These are phyloP conservation scores for Ceyx melanurus DNA, from an alignment of 2,113 vertebrate genomes.

Conservation along the genomic window DNA sequence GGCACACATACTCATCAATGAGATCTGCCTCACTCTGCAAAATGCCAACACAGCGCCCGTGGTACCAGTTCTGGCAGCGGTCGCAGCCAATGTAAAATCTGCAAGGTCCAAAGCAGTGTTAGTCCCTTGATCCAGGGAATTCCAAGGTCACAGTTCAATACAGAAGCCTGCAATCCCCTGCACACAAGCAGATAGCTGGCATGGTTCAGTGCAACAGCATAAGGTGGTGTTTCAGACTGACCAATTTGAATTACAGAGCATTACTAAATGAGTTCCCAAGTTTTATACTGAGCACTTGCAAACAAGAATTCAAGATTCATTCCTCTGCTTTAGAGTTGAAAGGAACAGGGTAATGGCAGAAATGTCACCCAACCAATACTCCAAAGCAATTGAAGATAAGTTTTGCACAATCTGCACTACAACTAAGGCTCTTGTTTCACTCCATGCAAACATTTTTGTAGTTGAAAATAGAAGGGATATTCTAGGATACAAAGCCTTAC, in stretches of 20 bases:
- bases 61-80: conserved; percentile 99
- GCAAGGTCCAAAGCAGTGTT: conserved; percentile 62
- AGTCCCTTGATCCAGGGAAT: background rate
- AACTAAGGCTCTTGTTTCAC: conserved; percentile 16
- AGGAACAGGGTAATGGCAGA: conserved; percentile 52
- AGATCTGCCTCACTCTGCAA: conserved; percentile 96
- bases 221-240: background rate
- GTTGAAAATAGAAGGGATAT: conserved; percentile 1
- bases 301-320: conserved; percentile 14
- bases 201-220: background rate
- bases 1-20: conserved; percentile 97
- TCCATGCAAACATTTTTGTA: background rate
- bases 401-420: conserved; percentile 44
- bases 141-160: background rate
- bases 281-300: conserved; percentile 23
- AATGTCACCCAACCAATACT: conserved; percentile 40
- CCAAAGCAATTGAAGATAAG: conserved; percentile 4
- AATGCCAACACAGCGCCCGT: conserved; percentile 97
- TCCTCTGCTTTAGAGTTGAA: conserved; percentile 55
- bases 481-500: conserved; percentile 18
- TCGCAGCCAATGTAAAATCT: conserved; percentile 99
- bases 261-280: background rate
- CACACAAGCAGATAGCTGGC: conserved; percentile 23
- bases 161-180: conserved; percentile 40
- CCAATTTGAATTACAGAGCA: background rate